phyloP scores from a whole-genome alignment of 2,888 invertebrate genomes.

The Lacanobia oleracea region DNA sequence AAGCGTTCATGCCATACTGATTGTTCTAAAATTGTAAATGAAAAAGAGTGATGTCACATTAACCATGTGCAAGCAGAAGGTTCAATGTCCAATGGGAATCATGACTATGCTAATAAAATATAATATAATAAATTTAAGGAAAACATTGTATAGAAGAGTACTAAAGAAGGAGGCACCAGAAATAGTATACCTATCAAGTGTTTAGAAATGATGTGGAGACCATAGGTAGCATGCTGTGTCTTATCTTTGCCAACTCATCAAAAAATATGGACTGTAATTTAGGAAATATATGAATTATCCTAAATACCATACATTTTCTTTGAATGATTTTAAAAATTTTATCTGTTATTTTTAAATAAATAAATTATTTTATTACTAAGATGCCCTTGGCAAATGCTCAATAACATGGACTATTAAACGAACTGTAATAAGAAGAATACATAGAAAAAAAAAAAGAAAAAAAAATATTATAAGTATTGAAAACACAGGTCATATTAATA shows the following conservation, averaged over 20 bases:
- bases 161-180: neutral
- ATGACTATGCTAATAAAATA: slow-evolving; percentile 2
- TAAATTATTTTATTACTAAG: neutral
- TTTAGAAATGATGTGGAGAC: neutral
- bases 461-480: too few relatives aligned
- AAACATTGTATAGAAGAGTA: neutral
- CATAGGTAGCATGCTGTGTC: neutral
- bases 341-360: neutral
- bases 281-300: slow-evolving; percentile 3
- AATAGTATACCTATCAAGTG: neutral
- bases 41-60: neutral
- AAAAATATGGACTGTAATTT: neutral
- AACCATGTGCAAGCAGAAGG: slow-evolving; percentile 1
- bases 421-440: neutral
- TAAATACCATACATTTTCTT: neutral
- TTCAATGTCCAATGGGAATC: slow-evolving; percentile 48
- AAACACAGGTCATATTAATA: neutral
- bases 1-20: neutral
- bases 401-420: slow-evolving; percentile 24
- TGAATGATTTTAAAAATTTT: neutral
- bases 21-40: neutral
- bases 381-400: neutral
- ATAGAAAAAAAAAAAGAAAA: neutral
- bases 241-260: slow-evolving; percentile 51
- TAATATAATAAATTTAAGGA: neutral